A percentile compares a stretch with the other conserved stretches of the same genome.
phyloP scores from a whole-genome alignment of 2,113 vertebrate species.

The Sitta europaea region DNA sequence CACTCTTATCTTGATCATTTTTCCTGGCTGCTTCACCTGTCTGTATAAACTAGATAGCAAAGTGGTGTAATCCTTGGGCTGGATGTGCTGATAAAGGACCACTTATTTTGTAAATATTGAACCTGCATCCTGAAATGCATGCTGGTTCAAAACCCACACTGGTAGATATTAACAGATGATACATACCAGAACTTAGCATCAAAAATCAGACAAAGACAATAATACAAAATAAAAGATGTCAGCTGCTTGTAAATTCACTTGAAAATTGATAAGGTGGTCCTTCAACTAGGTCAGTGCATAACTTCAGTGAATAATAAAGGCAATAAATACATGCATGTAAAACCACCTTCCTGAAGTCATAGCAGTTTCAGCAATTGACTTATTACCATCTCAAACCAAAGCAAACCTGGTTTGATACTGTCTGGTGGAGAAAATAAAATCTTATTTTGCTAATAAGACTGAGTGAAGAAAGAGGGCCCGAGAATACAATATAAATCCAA shows the following conservation, averaged over 20 bases:
- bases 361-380: neutral
- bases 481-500: neutral
- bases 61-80: neutral
- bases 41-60: neutral
- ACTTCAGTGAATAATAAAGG: neutral
- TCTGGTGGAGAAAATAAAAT: neutral
- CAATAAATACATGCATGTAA: neutral
- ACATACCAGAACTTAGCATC: neutral
- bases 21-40: neutral
- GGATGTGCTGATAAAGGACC: neutral
- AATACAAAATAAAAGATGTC: neutral
- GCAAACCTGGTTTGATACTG: neutral
- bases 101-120: neutral
- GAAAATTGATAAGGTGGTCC: neutral
- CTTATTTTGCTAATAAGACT: neutral
- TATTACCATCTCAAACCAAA: neutral
- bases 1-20: neutral
- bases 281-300: neutral
- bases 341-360: neutral
- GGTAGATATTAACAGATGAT: neutral
- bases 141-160: neutral
- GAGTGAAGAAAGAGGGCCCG: neutral
- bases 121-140: neutral
- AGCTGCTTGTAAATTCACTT: neutral
- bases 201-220: neutral